Base-by-base conservation (phyloP, 1,140 invertebrate genomes). In the Aphelenchoides fujianensis region DNA sequence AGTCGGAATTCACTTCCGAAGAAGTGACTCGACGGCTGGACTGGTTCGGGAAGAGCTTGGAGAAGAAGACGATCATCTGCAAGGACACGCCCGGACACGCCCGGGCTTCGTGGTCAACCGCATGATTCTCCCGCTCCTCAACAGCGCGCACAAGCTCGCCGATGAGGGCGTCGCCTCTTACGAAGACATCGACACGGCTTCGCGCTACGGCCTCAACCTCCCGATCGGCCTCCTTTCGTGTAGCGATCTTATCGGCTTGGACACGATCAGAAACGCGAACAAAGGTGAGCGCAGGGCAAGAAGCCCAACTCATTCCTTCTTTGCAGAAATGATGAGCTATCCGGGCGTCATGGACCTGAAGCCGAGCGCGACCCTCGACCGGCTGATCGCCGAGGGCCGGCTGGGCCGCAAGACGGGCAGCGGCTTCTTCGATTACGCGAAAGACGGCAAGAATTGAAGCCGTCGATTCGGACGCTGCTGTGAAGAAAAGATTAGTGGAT, bases 371-470 rank as follows among this genome's bases (percentile, higher is more conserved):
- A 7, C 5, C 5, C 34, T 59, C 27, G 23, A 59, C 55, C 7
- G 5, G 55, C 23, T 59, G 23, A 32, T 59, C 34, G 55, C 55
- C 7, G 5, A 59, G 5, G 23, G 23, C 7, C 7, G 19, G 7
- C 23, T 59, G 5, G 55, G 55, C 5, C 5, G 55, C 28, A 59
- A 59, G 23, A 7, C 55, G 28, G 55, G 55, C 5, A 7, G 23
- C 5, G 55, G 55, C 5, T 59, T 59, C 55, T 59, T 59, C 55
- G 55, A 59, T 32, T 59, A 59, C 55, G 34, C 5, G 55, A 59
- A 59, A 59, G 5, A 59, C 34, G 34, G 12, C 5, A 59, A 19
- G 5, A 5, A 7, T 23, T 59, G 55, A 59, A 59, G 55, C 19
- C 23, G 23, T 48, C 23, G 12, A 48, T 48, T n/a, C n/a, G n/a